Evolutionary conservation across 2,888 invertebrate species (phyloP).

Genomic region (Aradus depressus): DNA sequence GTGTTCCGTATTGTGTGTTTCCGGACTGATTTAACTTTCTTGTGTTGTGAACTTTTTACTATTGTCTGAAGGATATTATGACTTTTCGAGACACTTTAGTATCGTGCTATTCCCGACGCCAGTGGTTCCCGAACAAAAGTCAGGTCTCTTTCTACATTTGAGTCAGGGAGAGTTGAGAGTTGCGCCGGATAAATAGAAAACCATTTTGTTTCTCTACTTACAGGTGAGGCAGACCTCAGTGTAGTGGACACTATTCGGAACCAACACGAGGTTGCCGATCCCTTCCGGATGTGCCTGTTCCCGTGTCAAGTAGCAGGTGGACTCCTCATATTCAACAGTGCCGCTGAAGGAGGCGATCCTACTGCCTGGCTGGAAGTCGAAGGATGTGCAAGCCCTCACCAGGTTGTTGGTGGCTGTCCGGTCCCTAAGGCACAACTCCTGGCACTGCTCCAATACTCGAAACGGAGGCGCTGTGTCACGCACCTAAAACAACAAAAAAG

Average conservation of each 20-base stretch:
- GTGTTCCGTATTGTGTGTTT: no score
- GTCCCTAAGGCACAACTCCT: slow-evolving; percentile 72
- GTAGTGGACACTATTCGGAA: slow-evolving; percentile 81
- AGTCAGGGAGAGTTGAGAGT: no score
- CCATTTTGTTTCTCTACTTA: no score
- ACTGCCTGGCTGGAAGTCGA: slow-evolving; percentile 83
- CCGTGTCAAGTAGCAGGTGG: slow-evolving; percentile 71
- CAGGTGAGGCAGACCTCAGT: slow-evolving; percentile 81
- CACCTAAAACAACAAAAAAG: slow-evolving; percentile 47
- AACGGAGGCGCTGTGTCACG: slow-evolving; percentile 76
- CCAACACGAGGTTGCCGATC: slow-evolving; percentile 75
- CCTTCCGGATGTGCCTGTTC: slow-evolving; percentile 82
- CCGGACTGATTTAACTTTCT: no score
- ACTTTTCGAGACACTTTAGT: no score
- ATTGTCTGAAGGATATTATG: no score
- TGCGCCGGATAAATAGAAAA: no score
- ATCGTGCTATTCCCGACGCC: no score
- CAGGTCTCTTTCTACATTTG: no score
- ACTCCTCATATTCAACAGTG: slow-evolving; percentile 75
- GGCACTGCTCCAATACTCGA: slow-evolving; percentile 77
- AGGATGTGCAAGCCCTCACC: slow-evolving; percentile 73
- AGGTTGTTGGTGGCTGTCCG: slow-evolving; percentile 64
- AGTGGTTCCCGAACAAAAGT: no score
- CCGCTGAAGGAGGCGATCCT: slow-evolving; percentile 72
- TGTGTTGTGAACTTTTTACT: no score